These are phyloP conservation scores for Nilaparvata lugens DNA, from an alignment of 1,140 invertebrate genomes.

Conservation along the genomic window DNA sequence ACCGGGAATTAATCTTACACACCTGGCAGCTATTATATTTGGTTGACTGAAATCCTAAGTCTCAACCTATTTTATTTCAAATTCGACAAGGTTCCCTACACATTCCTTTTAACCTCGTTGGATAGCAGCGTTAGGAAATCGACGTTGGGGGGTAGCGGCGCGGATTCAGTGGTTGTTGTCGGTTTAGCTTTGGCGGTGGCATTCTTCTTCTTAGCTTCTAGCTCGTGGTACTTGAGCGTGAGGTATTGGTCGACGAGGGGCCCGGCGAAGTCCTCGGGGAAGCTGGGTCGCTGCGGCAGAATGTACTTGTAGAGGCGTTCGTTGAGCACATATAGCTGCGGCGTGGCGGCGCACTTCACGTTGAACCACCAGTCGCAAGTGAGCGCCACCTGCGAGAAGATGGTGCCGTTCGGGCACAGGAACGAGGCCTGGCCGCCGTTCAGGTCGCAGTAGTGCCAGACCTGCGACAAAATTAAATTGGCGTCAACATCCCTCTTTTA, in stretches of 20 bases:
- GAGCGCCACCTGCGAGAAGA: slow-evolving; percentile 76
- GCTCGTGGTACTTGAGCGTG: slow-evolving; percentile 65
- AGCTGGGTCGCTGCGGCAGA: slow-evolving; percentile 70
- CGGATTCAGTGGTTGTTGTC: background rate
- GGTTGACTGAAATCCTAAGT: no score
- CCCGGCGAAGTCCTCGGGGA: slow-evolving; percentile 77
- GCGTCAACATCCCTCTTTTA: no score
- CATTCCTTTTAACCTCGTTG: background rate
- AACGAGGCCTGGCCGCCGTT: slow-evolving; percentile 85
- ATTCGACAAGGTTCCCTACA: background rate
- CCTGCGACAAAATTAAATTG: no score
- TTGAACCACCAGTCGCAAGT: slow-evolving; percentile 93
- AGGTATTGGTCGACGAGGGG: slow-evolving; percentile 76
- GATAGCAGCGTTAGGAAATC: background rate
- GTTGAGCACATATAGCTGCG: slow-evolving; percentile 77
- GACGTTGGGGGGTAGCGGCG: background rate
- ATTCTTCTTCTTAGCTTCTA: background rate
- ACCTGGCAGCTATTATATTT: no score
- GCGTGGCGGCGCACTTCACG: slow-evolving; percentile 59
- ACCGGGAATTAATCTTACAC: no score
- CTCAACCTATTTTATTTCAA: no score
- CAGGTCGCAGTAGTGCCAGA: slow-evolving; percentile 84
- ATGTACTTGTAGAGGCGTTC: slow-evolving; percentile 82
- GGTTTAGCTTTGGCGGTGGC: background rate
- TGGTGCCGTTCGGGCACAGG: slow-evolving; percentile 82